Base-by-base conservation (phyloP, 1,140 invertebrate species). In the Camponotus vicinus region DNA sequence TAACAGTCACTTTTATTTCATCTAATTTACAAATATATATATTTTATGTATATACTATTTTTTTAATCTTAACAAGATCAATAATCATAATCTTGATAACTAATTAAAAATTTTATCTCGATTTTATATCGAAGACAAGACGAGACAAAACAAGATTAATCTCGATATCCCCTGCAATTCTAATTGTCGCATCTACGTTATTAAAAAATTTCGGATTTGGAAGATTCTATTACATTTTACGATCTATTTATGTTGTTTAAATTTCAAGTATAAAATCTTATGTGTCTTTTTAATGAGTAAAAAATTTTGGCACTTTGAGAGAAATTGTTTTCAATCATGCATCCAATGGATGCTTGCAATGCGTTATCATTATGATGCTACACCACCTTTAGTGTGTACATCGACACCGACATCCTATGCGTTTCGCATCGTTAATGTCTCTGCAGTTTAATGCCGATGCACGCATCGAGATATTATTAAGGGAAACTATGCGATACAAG, bases 401-500 rank as follows among this genome's bases (percentile, higher is more conserved):
- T 59, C 66, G 52, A 52, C 7, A 27, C 27, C 76, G 32, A 27
- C 63, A 6, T 57, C 27, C 69, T 59, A 75, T n/a, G 69, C 69
- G 52, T 82, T 69, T 71, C 55, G 42, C 57, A 55, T 83, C 55
- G 5, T 83, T 83, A 73, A 83, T 61, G 27, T 63, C 55, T 34
- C 42, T 4, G 40, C 32, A 45, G 69, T 61, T 52, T 83, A 83
- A 83, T 83, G 77, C 77, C 45, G 45, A 70, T 40, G n/a, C 55
- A 83, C 69, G 55, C 52, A 75, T 61, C 40, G 79, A 73, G 40
- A 27, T 32, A 32, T 73, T 75, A 83, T 73, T 75, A 83, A 71
- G 57, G n/a, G 70, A 73, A 82, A 21, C 49, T 67, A 13, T 34
- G 55, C 34, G 55, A 63, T 49, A 55, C 34, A 27, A 32, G 45